A percentile compares a stretch with the other conserved stretches of the same genome.
Evolutionary conservation across 2,113 vertebrate genomes (phyloP).

Genomic region (Accipiter cooperii): DNA sequence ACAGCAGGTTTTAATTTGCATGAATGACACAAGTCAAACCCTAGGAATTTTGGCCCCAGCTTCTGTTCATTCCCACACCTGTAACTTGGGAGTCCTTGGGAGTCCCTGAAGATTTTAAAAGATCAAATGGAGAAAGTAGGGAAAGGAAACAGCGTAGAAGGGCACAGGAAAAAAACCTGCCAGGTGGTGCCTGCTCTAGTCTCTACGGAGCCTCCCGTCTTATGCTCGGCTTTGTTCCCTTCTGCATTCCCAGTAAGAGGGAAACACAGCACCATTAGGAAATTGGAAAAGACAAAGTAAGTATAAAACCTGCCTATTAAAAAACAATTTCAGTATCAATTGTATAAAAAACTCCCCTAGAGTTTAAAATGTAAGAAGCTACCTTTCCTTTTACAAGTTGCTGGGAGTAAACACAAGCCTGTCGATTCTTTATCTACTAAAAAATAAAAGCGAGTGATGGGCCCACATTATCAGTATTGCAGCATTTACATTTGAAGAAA

Average conservation of each 20-base stretch:
- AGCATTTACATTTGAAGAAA: not conserved
- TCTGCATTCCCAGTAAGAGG: not conserved
- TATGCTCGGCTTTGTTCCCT: not conserved
- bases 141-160: not conserved
- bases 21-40: not conserved
- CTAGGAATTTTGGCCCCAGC: not conserved
- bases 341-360: not conserved
- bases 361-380: not conserved
- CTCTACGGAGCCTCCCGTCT: not conserved
- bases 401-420: not conserved
- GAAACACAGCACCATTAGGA: not conserved
- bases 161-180: not conserved
- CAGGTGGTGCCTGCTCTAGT: not conserved
- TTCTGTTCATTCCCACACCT: not conserved
- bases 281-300: not conserved
- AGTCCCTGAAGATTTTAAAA: not conserved
- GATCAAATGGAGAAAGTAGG: not conserved
- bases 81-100: not conserved
- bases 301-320: not conserved
- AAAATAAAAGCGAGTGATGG: accelerated
- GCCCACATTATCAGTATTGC: too few relatives aligned
- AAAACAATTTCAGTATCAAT: not conserved
- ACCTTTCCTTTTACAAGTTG: not conserved
- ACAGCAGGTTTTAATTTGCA: not conserved
- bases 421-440: not conserved